Base-by-base conservation (phyloP, 2,797 vertebrate species). In the Oreonectes daqikongensis region DNA sequence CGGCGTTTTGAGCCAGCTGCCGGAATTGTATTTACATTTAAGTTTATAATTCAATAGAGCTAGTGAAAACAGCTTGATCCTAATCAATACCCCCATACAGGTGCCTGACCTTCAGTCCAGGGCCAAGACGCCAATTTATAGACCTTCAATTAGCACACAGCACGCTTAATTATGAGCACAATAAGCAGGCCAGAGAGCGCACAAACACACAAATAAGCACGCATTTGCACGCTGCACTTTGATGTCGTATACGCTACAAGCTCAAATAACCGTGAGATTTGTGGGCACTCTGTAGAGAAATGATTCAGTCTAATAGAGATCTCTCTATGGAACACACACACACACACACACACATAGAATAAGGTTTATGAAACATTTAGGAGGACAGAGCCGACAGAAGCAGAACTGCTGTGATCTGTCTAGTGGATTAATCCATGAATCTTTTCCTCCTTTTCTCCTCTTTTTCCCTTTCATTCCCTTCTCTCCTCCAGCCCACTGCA, bases 111-210 rank as follows among this genome's bases (percentile, higher is more conserved):
- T 90, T 87, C 82, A 87, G 82, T 81, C 78, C 50, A 66, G 75
- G 75, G 85, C 82, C 87, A 80, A 86, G 85, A 48, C 67, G 82
- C 83, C 86, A 82, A 82, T 89, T 90, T 88, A 88, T 84, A 84
- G 85, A 84, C 84, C 86, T 84, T 88, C 88, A 87, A 90, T 92
- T 91, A 91, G 87, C 87, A 87, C 89, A 67, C 86, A 73, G 85
- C 85, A 77, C 72, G 82, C 48, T 63, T 61, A 53, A 61, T 63
- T 63, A 69, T 35, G 50, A 69, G 67, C 26, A 75, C 53, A 61
- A 28, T 5, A 53, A 68, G 24, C 26, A 35, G 60, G 30, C 15
- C 35, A 50, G n/a, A 72, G 30, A 63, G 30, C 64, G 35, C 20
- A 46, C 28, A 79, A 80, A 40, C 77, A 66, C 59, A 72, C 67